phyloP scores from a whole-genome alignment of 2,888 invertebrate genomes.

The Schrankia costaestrigalis region DNA sequence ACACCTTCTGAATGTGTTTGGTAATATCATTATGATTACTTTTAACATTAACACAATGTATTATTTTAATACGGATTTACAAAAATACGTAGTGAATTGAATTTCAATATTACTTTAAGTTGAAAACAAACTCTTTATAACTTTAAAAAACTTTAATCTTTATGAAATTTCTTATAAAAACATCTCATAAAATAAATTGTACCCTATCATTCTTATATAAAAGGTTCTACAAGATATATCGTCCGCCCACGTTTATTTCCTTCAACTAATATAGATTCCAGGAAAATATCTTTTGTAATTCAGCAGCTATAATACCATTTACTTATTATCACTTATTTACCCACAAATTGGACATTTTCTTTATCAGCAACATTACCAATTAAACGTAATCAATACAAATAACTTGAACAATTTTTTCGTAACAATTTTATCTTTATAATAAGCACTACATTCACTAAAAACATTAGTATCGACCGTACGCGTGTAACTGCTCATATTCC shows the following conservation, averaged over 20 bases:
- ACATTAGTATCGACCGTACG: not conserved
- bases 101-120: too few relatives aligned
- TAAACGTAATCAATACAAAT: too few relatives aligned
- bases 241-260: conserved; percentile 5
- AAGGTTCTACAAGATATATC: conserved; percentile 8
- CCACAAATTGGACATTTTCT: conserved; percentile 47
- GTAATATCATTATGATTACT: too few relatives aligned
- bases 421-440: conserved; percentile 9
- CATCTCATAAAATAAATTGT: not conserved
- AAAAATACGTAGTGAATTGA: too few relatives aligned
- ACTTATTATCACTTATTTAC: conserved; percentile 36
- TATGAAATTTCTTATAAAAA: not conserved
- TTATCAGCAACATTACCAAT: conserved; percentile 53
- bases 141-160: not conserved
- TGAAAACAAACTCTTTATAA: too few relatives aligned
- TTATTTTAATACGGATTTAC: too few relatives aligned
- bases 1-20: too few relatives aligned
- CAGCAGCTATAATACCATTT: conserved; percentile 24
- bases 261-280: conserved; percentile 17
- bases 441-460: too few relatives aligned
- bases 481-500: conserved; percentile 10
- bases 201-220: not conserved
- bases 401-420: conserved; percentile 8
- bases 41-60: too few relatives aligned
- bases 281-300: conserved; percentile 24